phyloP scores from a whole-genome alignment of 2,888 invertebrate species.

The Mactromeris polynyma region DNA sequence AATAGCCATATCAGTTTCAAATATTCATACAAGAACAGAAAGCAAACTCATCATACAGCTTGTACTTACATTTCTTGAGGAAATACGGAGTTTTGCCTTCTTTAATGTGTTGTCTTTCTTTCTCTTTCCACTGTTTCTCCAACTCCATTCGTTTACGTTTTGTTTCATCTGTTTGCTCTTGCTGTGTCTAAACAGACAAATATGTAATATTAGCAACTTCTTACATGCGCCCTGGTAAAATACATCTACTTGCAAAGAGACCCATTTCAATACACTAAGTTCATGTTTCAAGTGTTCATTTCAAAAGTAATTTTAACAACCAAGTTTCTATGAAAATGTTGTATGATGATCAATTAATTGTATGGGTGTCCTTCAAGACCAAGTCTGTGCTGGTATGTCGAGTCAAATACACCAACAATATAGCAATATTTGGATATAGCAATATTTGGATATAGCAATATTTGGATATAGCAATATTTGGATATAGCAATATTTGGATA shows the following conservation, averaged over 20 bases:
- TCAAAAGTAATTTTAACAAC: not conserved
- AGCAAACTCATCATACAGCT: not conserved
- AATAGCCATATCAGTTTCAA: not conserved
- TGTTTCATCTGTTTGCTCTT: constrained; percentile 91
- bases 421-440: too few species aligned
- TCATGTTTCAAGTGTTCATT: not conserved
- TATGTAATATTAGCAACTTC: not conserved
- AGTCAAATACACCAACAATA: too few species aligned
- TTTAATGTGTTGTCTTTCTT: constrained; percentile 89
- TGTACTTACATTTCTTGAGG: constrained; percentile 91
- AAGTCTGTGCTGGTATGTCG: too few species aligned
- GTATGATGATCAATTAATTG: not conserved
- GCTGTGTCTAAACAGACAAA: constrained; percentile 90
- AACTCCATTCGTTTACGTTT: constrained; percentile 89
- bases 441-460: too few species aligned
- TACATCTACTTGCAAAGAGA: not conserved
- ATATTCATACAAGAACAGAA: not conserved
- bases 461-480: too few species aligned
- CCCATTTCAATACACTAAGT: not conserved
- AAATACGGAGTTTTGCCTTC: constrained; percentile 92
- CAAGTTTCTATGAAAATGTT: not conserved
- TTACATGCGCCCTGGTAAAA: not conserved
- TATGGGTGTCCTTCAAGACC: too few species aligned
- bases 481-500: too few species aligned
- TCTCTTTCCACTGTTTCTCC: constrained; percentile 89